Evolutionary conservation across 1,140 invertebrate genomes (phyloP).

Genomic region (Bilobella aurantiaca): DNA sequence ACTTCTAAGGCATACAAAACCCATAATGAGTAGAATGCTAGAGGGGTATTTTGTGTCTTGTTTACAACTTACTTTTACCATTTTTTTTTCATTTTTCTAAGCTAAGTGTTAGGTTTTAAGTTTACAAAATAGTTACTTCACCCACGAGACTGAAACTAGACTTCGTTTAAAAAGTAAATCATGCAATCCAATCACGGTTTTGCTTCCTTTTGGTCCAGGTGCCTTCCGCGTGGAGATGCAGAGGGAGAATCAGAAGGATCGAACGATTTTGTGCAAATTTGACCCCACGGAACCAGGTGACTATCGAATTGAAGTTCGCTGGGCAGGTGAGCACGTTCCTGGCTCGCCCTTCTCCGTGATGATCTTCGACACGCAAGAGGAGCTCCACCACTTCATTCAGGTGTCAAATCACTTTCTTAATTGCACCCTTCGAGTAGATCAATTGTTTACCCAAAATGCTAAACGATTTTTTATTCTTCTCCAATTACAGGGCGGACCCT

Average conservation of each 20-base stretch:
- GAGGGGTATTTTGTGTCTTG: too few species aligned
- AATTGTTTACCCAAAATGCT: too few species aligned
- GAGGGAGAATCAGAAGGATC: conserved; percentile 94
- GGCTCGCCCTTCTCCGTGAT: conserved; percentile 97
- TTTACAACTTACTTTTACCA: too few species aligned
- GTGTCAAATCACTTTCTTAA: conserved; percentile 28
- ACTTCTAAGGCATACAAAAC: too few species aligned
- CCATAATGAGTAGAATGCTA: too few species aligned
- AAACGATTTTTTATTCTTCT: neutral
- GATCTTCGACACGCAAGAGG: conserved; percentile 97
- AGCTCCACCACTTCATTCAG: conserved; percentile 56
- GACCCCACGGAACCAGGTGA: conserved; percentile 97
- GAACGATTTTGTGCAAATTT: conserved; percentile 92
- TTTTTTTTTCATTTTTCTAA: too few species aligned
- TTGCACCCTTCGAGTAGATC: neutral
- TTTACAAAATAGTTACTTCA: too few species aligned
- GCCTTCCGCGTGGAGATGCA: conserved; percentile 99
- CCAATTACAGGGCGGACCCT: conserved; percentile 41
- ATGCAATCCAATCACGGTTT: too few species aligned
- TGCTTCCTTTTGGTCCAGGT: conserved; percentile 43
- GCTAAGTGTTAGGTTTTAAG: too few species aligned
- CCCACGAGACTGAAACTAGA: too few species aligned
- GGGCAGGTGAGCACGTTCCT: conserved; percentile 68
- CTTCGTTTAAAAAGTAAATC: too few species aligned
- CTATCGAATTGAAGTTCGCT: conserved; percentile 94